Evolutionary conservation across 2,888 invertebrate species (phyloP).

Genomic region (Augiades crinisus): DNA sequence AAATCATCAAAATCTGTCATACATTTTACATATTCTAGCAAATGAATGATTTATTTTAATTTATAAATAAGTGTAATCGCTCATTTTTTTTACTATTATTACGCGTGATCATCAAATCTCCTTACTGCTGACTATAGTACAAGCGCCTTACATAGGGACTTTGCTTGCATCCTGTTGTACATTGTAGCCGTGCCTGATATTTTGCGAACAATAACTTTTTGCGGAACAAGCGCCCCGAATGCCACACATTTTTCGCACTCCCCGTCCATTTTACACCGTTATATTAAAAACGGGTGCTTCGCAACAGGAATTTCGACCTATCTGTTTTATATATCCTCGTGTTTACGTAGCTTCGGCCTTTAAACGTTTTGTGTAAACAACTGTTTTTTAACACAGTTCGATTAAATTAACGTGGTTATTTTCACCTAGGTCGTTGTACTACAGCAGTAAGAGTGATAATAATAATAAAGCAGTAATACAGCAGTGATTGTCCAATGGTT

Average conservation of each 20-base stretch:
- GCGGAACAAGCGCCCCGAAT: conserved; percentile 22
- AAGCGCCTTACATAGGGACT: neutral
- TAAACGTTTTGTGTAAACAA: conserved; percentile 29
- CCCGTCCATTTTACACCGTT: conserved; percentile 20
- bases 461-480: too few relatives aligned
- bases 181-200: conserved; percentile 20
- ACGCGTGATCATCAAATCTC: too few relatives aligned
- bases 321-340: conserved; percentile 18
- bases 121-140: neutral
- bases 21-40: too few relatives aligned
- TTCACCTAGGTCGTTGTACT: too few relatives aligned
- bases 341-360: neutral
- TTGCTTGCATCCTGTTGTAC: conserved; percentile 18
- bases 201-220: conserved; percentile 25
- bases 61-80: too few relatives aligned
- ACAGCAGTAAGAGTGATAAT: too few relatives aligned
- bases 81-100: too few relatives aligned
- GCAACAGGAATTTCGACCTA: conserved; percentile 7
- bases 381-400: too few relatives aligned
- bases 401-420: too few relatives aligned
- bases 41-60: too few relatives aligned
- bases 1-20: too few relatives aligned
- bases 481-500: too few relatives aligned
- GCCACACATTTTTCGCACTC: conserved; percentile 23
- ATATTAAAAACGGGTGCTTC: conserved; percentile 23